Evolutionary conservation across 2,888 invertebrate species (phyloP).

Genomic region (Eupithecia abbreviata): DNA sequence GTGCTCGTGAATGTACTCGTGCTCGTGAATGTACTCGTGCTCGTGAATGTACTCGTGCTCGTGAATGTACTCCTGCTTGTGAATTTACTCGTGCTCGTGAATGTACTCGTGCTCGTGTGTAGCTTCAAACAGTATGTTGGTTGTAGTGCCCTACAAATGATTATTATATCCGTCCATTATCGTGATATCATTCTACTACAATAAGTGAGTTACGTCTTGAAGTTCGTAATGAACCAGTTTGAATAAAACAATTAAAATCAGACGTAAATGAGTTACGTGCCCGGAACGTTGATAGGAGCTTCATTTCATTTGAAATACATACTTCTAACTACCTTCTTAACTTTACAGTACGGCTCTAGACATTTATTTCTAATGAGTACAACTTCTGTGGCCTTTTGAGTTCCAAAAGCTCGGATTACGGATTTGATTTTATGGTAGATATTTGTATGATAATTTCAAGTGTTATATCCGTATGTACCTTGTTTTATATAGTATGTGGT

Average conservation of each 20-base stretch:
- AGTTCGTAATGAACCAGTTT: constrained; percentile 1
- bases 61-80: no score
- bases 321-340: background rate
- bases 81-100: no score
- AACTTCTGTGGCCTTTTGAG: background rate
- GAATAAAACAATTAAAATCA: constrained; percentile 1
- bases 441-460: no score
- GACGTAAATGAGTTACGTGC: background rate
- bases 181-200: background rate
- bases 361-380: background rate
- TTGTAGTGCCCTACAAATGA: background rate
- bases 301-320: background rate
- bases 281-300: background rate
- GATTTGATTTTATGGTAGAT: no score
- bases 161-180: background rate
- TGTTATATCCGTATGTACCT: no score
- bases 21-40: no score
- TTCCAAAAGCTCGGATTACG: background rate
- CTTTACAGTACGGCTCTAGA: no score
- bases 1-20: no score
- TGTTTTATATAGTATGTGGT: no score
- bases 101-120: no score
- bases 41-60: no score
- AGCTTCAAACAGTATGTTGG: no score
- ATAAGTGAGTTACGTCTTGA: background rate